Conservation (phyloP, 2,888 invertebrate species). For the Rotaria socialis region DNA sequence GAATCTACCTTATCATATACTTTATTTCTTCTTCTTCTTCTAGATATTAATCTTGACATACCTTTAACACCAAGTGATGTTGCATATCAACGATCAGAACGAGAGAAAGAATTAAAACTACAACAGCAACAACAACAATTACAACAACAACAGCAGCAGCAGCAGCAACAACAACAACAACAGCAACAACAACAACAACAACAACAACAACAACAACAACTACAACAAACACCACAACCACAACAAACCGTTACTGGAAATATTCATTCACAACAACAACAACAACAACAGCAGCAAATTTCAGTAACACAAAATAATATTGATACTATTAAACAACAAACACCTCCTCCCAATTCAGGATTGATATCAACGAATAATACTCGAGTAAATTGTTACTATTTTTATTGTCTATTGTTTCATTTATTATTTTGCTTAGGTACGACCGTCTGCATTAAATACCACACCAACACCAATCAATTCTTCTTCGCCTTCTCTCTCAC, state of each 20-base stretch:
- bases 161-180: no score
- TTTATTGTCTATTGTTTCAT: neutral
- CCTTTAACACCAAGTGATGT: neutral
- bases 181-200: slow-evolving; percentile 1
- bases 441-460: neutral
- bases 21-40: neutral
- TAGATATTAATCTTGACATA: neutral
- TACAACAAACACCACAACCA: neutral
- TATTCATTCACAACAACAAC: no score
- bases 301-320: neutral
- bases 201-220: no score
- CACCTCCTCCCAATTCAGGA: neutral
- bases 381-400: neutral
- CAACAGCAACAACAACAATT: no score
- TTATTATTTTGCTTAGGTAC: neutral
- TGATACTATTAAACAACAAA: neutral
- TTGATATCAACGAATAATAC: neutral
- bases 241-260: neutral
- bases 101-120: neutral
- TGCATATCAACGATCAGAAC: neutral
- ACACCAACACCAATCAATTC: neutral
- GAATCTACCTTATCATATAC: neutral
- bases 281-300: neutral
- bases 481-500: neutral
- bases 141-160: no score